Percentiles rank a stretch among this genome's conserved stretches.
Evolutionary conservation across 2,888 invertebrate genomes (phyloP).

Genomic region (Hymenopus coronatus): DNA sequence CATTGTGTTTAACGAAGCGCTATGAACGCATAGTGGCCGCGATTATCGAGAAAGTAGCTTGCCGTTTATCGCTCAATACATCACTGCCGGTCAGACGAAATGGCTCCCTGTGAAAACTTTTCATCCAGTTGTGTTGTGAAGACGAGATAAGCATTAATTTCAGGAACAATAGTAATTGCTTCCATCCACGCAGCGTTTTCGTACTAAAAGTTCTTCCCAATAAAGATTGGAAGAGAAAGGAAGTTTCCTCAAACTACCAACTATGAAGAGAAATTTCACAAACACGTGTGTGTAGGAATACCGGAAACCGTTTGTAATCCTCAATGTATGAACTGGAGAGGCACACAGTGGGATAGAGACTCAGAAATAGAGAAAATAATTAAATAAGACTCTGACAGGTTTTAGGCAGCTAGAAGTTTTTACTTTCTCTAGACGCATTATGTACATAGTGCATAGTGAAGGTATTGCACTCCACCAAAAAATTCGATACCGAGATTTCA

Average conservation of each 20-base stretch:
- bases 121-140: not conserved
- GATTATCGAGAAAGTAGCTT: not conserved
- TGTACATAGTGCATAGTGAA: too few relatives aligned
- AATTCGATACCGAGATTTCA: too few relatives aligned
- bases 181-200: not conserved
- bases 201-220: not conserved
- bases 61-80: not conserved
- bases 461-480: too few relatives aligned
- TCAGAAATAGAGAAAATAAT: too few relatives aligned
- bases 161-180: not conserved
- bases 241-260: not conserved
- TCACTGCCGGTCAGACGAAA: not conserved
- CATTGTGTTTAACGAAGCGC: not conserved
- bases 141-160: not conserved
- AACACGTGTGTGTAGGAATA: not conserved
- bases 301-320: not conserved
- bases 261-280: not conserved
- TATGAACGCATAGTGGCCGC: not conserved
- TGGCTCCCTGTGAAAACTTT: not conserved
- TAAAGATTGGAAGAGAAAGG: not conserved
- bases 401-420: too few relatives aligned
- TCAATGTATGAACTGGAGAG: too few relatives aligned
- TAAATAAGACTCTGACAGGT: too few relatives aligned
- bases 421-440: too few relatives aligned
- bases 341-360: too few relatives aligned